A percentile compares a stretch with the other conserved stretches of the same genome.
Evolutionary conservation across 2,113 vertebrate genomes (phyloP).

Genomic region (Suncus etruscus): DNA sequence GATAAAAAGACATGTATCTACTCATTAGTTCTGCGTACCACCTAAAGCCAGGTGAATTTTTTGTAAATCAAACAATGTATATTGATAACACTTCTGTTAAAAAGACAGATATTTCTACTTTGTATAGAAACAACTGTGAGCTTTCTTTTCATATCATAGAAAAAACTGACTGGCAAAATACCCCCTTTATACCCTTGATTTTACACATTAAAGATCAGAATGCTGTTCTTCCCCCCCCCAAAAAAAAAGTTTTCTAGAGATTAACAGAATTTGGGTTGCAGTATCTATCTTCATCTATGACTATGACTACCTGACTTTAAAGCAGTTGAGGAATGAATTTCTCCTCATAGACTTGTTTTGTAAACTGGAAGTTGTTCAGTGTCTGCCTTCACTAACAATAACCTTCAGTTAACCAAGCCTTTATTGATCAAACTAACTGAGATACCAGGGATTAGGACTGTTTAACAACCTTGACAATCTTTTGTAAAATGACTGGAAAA

Average conservation of each 20-base stretch:
- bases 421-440: conserved; percentile 53
- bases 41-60: too few relatives aligned
- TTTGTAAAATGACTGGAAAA: conserved; percentile 32
- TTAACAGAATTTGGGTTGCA: background rate
- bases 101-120: too few relatives aligned
- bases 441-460: conserved; percentile 4
- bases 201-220: too few relatives aligned
- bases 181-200: too few relatives aligned
- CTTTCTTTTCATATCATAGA: too few relatives aligned
- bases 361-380: conserved; percentile 29
- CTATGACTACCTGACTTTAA: conserved; percentile 2
- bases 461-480: conserved; percentile 45
- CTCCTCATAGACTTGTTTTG: conserved; percentile 43
- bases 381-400: conserved; percentile 41
- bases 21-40: too few relatives aligned
- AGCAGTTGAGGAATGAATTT: conserved; percentile 41
- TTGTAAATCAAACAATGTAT: too few relatives aligned
- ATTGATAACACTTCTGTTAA: too few relatives aligned
- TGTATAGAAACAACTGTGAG: too few relatives aligned
- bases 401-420: conserved; percentile 45
- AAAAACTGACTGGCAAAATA: too few relatives aligned
- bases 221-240: too few relatives aligned
- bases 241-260: conserved; percentile 47
- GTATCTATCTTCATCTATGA: conserved; percentile 6
- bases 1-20: too few relatives aligned